Evolutionary conservation across 2,113 vertebrate genomes (phyloP), one percentile per base, ranked within the genome.

Genomic region (Synodontis membranacea): DNA sequence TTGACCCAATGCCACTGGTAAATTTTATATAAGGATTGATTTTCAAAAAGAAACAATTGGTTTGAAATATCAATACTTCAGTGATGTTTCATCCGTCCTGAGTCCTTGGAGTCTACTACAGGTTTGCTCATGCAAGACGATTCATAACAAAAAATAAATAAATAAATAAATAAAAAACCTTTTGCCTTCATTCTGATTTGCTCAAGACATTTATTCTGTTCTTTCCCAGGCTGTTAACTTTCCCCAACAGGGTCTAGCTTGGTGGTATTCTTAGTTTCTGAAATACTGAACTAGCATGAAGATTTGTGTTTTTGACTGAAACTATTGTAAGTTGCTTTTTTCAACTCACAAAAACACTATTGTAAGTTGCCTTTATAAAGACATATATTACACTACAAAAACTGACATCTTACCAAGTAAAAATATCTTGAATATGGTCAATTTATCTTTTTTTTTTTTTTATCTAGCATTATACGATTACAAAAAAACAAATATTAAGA

Each of bases 21-120:
- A 31, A 76, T 76, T 50, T 50, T 76, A 50, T 52, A 78, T 50
- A 19, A 79, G 17, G 31, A 79, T 79, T 79, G n/a, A 79, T 54
- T 79, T 79, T 79, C 37, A 54, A 21, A 54, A 54, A 19, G 48
- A 54, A 79, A 37, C 4, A 54, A 23, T 54, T 37, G 48, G 31
- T 54, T 37, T 34, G 11, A 54, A 79, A 79, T 54, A 54, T 79
- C 31, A 54, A 79, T 37, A 79, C 19, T 15, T 54, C 37, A 31
- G 46, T 78, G 34, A 37, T 52, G n/a, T 23, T 34, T 2, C 3
- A 23, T 1, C n/a, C 7, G 11, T 34, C 4, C 7, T 1, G 52
- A 34, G 75, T 31, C 37, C 31, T 48, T 12, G n/a, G 44, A 50
- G 46, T 6, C 28, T 50, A 28, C 28, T 78, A 31, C 28, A 78